These are phyloP conservation scores for Cossypha niveicapilla DNA, from an alignment of 2,797 vertebrate species.

Conservation along the genomic window DNA sequence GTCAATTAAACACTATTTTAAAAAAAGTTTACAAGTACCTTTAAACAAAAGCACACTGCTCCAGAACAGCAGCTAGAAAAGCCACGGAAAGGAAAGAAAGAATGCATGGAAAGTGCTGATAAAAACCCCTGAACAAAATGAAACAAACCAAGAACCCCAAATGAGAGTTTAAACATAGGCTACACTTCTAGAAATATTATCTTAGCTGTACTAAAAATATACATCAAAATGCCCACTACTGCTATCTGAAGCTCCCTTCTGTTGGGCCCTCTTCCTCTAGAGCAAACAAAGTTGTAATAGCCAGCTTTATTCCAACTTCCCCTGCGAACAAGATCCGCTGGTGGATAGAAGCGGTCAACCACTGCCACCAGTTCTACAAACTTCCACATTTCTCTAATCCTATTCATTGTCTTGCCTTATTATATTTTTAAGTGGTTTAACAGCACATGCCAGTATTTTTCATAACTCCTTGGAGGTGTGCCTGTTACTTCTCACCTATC, in stretches of 20 bases:
- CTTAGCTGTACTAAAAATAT: slow-evolving; percentile 20
- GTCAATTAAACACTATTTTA: not conserved
- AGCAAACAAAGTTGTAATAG: slow-evolving; percentile 31
- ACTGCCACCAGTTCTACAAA: not conserved
- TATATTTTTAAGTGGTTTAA: not conserved
- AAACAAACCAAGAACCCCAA: slow-evolving; percentile 19
- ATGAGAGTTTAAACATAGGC: slow-evolving; percentile 13
- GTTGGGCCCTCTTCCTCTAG: slow-evolving; percentile 48
- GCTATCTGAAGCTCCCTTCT: slow-evolving; percentile 59
- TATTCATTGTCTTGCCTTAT: not conserved
- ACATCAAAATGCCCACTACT: slow-evolving; percentile 29
- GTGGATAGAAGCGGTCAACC: not conserved
- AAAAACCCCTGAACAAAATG: not conserved
- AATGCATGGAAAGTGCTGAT: not conserved
- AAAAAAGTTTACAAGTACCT: not conserved
- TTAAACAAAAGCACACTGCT: not conserved
- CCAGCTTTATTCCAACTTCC: slow-evolving; percentile 39
- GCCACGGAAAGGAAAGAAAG: not conserved
- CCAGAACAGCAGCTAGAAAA: not conserved
- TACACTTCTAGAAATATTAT: not conserved
- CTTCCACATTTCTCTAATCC: slow-evolving; percentile 4
- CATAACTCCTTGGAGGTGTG: not conserved
- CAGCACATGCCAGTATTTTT: not conserved
- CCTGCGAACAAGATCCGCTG: not conserved
- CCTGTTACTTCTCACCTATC: not conserved